Base-by-base conservation (phyloP, 2,797 vertebrate species). In the Gymnodraco acuticeps region DNA sequence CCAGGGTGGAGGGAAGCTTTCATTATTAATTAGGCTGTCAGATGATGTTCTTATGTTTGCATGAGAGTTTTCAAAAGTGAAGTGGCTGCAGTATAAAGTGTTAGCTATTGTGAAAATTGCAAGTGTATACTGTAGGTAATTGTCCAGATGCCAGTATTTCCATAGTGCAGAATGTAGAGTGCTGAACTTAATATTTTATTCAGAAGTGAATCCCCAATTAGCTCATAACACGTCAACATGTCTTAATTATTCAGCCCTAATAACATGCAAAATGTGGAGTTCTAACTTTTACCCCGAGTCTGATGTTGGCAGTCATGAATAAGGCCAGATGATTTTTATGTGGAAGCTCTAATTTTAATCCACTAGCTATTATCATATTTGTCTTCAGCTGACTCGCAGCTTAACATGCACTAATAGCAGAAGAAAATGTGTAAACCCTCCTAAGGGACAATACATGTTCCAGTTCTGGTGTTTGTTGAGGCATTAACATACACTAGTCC, bases 1-100 rank as follows among this genome's bases (percentile, higher is more conserved):
- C 71, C 82, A 75, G 80, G 73, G 68, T 82, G 85, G 82, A 81
- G 84, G 65, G 54, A 77, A 67, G 82, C 72, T 82, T 93, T 90
- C 85, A 91, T 93, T 90, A 92, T 92, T 92, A 87, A 92, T 91
- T 70, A 88, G 80, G 78, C 89, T 87, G 89, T 91, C 89, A 87
- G 81, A 86, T 80, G 67, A 64, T 78, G 78, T 85, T 89, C 73
- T 67, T 88, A 72, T 85, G 82, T 83, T 86, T 82, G 80, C 78
- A 72, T 81, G 66, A 67, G 71, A 65, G 71, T 68, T 70, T 80
- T 89, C 51, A 84, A 81, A 92, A 67, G 70, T 59, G 65, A 83
- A 87, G 85, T 64, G 75, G 53, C 79, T 80, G 63, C 59, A 73
- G 65, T 46, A 70, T 74, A 42, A 80, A 68, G 58, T 70, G 84